Conservation (phyloP, 2,113 vertebrate species). For the Semicossyphus pulcher region DNA sequence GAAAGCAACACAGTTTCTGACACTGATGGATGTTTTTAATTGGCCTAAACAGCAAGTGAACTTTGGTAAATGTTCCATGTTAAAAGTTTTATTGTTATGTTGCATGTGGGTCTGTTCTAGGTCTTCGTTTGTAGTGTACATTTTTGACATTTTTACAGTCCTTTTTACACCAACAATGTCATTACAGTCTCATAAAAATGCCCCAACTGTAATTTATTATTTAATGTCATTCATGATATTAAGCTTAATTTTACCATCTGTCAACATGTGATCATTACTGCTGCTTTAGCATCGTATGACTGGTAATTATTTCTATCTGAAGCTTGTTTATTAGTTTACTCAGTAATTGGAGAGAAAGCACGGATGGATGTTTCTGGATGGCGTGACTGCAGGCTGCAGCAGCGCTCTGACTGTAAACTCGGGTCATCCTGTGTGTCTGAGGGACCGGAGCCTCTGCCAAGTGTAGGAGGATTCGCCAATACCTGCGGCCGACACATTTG, state of each 20-base stretch:
- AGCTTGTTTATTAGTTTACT: background rate
- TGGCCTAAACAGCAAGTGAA: background rate
- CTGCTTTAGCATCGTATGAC: background rate
- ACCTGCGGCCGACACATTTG: slow-evolving; percentile 27
- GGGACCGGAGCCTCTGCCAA: slow-evolving; percentile 9
- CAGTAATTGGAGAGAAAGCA: too few relatives aligned
- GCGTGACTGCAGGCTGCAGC: slow-evolving; percentile 34
- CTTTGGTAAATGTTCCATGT: too few relatives aligned
- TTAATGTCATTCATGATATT: background rate
- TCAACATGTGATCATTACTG: slow-evolving; percentile 18
- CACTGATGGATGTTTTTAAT: background rate
- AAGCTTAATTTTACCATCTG: background rate
- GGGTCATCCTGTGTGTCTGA: slow-evolving; percentile 28
- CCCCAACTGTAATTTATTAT: background rate
- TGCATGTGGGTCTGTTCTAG: too few relatives aligned
- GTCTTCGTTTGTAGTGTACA: too few relatives aligned
- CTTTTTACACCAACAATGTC: too few relatives aligned
- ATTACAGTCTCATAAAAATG: background rate
- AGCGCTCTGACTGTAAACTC: slow-evolving; percentile 28
- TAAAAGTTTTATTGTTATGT: too few relatives aligned
- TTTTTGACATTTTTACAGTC: background rate
- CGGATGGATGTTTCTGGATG: slow-evolving; percentile 1
- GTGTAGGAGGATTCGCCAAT: slow-evolving; percentile 5
- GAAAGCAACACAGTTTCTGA: background rate
- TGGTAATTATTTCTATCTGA: slow-evolving; percentile 3